Conservation (phyloP, 1,140 invertebrate genomes). For the Drosophila azteca region DNA sequence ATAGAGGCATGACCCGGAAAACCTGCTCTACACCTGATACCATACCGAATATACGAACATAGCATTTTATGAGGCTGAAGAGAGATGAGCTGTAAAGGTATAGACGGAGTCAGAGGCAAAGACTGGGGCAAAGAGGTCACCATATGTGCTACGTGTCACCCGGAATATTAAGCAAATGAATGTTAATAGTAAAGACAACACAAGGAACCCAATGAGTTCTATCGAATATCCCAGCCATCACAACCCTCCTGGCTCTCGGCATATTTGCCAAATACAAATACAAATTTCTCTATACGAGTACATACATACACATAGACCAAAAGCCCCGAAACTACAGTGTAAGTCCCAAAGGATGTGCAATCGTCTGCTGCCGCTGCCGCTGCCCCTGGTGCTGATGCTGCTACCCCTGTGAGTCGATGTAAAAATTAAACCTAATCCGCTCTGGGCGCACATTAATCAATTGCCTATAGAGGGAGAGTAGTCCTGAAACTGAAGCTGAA, state of each 20-base stretch:
- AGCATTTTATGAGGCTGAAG: constrained; percentile 48
- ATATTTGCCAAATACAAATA: constrained; percentile 51
- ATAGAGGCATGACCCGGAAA: constrained; percentile 32
- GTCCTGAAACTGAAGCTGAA: constrained; percentile 6
- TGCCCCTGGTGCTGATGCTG: constrained; percentile 19
- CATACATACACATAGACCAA: constrained; percentile 31
- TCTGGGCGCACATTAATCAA: constrained; percentile 77
- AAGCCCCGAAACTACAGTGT: constrained; percentile 37
- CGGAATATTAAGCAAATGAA: constrained; percentile 61
- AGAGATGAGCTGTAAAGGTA: background rate
- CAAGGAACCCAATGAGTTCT: background rate
- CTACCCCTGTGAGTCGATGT: constrained; percentile 43
- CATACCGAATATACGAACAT: constrained; percentile 52
- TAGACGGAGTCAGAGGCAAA: background rate
- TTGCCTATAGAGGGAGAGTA: constrained; percentile 63
- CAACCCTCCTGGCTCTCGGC: constrained; percentile 12
- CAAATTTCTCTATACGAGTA: constrained; percentile 32
- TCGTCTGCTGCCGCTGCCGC: constrained; percentile 47
- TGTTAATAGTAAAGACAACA: constrained; percentile 47
- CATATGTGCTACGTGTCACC: constrained; percentile 59
- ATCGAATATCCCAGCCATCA: background rate
- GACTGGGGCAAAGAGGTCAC: constrained; percentile 24
- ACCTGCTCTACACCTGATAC: constrained; percentile 60
- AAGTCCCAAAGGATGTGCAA: constrained; percentile 66
- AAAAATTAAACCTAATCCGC: constrained; percentile 81